phyloP scores from a whole-genome alignment of 2,888 invertebrate species.

The Sinhomidia bicolor region DNA sequence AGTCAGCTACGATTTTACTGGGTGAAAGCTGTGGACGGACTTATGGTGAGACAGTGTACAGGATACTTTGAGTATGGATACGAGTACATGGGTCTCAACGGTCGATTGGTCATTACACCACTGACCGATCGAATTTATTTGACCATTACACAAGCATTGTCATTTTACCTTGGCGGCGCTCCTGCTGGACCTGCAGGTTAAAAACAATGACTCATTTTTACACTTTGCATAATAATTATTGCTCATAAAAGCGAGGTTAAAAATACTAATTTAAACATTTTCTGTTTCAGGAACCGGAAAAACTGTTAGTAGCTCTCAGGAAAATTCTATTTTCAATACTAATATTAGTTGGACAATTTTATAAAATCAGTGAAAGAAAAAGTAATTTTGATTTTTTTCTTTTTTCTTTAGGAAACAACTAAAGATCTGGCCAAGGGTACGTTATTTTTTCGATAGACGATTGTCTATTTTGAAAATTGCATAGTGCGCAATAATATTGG shows the following conservation, averaged over 20 bases:
- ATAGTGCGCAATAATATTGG: not conserved
- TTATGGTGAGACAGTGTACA: conserved; percentile 92
- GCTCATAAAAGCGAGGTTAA: too few relatives aligned
- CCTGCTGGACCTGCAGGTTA: conserved; percentile 87
- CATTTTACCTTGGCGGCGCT: conserved; percentile 95
- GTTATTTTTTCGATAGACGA: conserved; percentile 86
- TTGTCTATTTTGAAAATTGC: conserved; percentile 16
- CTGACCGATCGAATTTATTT: conserved; percentile 95
- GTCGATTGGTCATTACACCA: conserved; percentile 56
- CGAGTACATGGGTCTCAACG: conserved; percentile 91
- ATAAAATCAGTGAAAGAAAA: not conserved
- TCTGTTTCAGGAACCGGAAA: conserved; percentile 84
- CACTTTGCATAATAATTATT: too few relatives aligned
- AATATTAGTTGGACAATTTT: too few relatives aligned
- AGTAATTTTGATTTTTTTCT: not conserved
- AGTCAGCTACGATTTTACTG: conserved; percentile 96
- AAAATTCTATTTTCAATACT: too few relatives aligned
- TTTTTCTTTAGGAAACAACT: conserved; percentile 86
- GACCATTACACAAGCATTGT: conserved; percentile 95
- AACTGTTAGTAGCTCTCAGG: conserved; percentile 60
- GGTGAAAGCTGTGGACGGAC: conserved; percentile 90
- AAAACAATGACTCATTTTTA: too few relatives aligned
- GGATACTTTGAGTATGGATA: conserved; percentile 95
- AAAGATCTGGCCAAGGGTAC: conserved; percentile 92
- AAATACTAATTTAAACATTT: too few relatives aligned